Evolutionary conservation across 2,113 vertebrate genomes (phyloP).

Genomic region (Chionomys nivalis): DNA sequence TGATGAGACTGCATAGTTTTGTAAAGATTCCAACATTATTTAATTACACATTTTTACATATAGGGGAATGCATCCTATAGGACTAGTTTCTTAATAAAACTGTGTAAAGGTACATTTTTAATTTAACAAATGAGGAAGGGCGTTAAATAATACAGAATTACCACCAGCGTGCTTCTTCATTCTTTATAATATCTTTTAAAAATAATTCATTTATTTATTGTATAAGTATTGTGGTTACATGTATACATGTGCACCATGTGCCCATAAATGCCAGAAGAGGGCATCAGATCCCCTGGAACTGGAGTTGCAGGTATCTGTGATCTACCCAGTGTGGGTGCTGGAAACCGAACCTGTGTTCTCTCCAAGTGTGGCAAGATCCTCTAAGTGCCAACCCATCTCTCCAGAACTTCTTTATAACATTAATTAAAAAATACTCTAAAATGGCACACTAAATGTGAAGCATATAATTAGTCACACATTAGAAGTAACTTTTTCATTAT

Average conservation of each 20-base stretch:
- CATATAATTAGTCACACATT: background rate
- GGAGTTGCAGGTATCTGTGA: background rate
- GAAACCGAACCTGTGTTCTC: background rate
- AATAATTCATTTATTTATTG: background rate
- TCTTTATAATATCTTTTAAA: conserved; percentile 45
- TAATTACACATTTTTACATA: background rate
- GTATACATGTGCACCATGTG: background rate
- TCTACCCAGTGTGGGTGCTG: background rate
- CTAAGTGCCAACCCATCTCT: background rate
- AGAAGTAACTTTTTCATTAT: conserved; percentile 33
- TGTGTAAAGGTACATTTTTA: background rate
- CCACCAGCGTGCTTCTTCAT: background rate
- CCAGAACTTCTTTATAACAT: background rate
- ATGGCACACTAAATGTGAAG: conserved; percentile 8
- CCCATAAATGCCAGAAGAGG: background rate
- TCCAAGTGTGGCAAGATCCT: background rate
- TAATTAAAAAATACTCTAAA: conserved; percentile 45
- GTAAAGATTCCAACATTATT: background rate
- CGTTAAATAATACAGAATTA: conserved; percentile 39
- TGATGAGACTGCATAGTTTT: background rate
- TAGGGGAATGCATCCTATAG: background rate
- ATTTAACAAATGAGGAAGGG: background rate
- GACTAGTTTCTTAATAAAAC: background rate
- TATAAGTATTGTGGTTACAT: background rate
- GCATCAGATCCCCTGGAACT: background rate